Base-by-base conservation (phyloP, 2,797 vertebrate genomes). In the Tinamus major region DNA sequence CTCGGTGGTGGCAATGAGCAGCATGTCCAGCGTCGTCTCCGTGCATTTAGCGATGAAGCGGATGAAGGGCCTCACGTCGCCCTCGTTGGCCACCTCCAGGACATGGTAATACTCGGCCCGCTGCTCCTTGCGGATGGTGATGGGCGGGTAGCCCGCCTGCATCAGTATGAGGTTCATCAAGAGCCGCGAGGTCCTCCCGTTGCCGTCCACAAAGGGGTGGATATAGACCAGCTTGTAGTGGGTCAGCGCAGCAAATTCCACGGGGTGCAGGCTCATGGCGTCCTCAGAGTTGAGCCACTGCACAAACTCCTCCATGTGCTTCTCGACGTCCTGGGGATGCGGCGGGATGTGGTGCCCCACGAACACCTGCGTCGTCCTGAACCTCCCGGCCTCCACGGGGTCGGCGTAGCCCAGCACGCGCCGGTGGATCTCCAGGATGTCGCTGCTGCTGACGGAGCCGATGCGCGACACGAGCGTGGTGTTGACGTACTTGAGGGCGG, bases 191-290 rank as follows among this genome's bases (percentile, higher is more conserved):
- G 99, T 99, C 96, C 99, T 98, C 1, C 99, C 99, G 0, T 99
- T 99, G 71, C 99, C 99, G 0, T 99, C 99, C 1, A 99, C 97
- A 41, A 99, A 99, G 0, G 99, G 99, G 89, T 99, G 99, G 87
- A 99, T 98, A 44, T 99, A 99, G 7, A 99, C 99, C 44, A 99
- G 97, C 93, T 99, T 99, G 96, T 99, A 99, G 92, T 99, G 99
- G 24, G 98, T 98, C 13, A 99, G 95, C 1, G 99, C 99, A 0
- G 99, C 98, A 0, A 99, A 98, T 94, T 99, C 99, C 69, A 99
- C 99, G 0, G 99, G 99, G 96, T 99, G 99, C 67, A 99, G 97
- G 79, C 98, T 98, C 96, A 97, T 98, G 49, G 99, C 98, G 1
- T 99, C 99, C 29, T 99, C 99, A 0, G 99, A 99, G 97, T 99